These are phyloP conservation scores for Trichomycterus rosablanca DNA, from an alignment of 2,113 vertebrate genomes.

Conservation along the genomic window DNA sequence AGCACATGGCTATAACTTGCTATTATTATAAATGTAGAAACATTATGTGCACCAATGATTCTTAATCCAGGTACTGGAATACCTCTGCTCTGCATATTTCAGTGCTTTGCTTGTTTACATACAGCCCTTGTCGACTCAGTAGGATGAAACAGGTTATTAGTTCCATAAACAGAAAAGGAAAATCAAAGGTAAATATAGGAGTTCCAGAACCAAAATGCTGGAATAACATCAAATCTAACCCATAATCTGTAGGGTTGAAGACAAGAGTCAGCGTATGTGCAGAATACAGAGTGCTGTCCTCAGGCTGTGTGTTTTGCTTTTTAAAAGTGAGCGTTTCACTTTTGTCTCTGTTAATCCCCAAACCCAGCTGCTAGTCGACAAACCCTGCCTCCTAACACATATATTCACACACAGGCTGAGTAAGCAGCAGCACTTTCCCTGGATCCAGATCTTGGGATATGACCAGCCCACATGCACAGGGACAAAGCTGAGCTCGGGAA, in stretches of 20 bases:
- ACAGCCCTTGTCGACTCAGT: no score
- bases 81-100: no score
- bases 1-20: background rate
- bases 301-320: constrained; percentile 25
- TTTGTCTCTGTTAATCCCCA: constrained; percentile 37
- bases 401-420: constrained; percentile 5
- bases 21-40: no score
- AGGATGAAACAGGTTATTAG: no score
- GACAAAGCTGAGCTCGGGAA: constrained; percentile 26
- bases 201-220: no score
- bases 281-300: constrained; percentile 16
- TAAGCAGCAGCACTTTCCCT: constrained; percentile 17
- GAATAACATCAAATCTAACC: no score
- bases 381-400: constrained; percentile 22
- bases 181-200: no score
- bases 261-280: background rate
- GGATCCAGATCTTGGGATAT: constrained; percentile 17
- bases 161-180: no score
- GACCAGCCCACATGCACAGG: background rate
- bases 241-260: no score
- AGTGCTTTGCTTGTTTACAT: no score
- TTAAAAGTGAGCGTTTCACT: background rate
- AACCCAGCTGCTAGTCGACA: constrained; percentile 9
- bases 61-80: no score
- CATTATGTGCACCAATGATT: no score